Percentiles rank a stretch among this genome's conserved stretches.
These are phyloP conservation scores for Plusia festucae DNA, from an alignment of 2,888 invertebrate species.

Conservation along the genomic window DNA sequence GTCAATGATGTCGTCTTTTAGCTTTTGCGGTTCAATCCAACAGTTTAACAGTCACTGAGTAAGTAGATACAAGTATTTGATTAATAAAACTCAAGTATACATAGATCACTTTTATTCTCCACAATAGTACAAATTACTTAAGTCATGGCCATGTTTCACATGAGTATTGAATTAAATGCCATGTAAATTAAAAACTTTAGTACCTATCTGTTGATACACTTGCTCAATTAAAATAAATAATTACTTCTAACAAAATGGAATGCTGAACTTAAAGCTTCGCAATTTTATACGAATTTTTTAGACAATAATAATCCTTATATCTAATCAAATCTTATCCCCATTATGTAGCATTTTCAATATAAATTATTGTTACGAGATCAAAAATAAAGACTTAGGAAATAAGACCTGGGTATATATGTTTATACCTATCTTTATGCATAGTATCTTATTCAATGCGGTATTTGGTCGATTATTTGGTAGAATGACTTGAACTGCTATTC, in stretches of 20 bases:
- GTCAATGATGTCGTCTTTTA: too few species aligned
- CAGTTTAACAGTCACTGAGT: too few species aligned
- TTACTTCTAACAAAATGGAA: constrained; percentile 65
- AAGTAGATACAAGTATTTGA: too few species aligned
- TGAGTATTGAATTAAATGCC: constrained; percentile 68
- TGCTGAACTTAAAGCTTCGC: constrained; percentile 59
- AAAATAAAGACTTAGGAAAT: constrained; percentile 27
- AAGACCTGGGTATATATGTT: neutral
- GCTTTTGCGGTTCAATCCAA: too few species aligned
- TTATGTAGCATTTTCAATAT: constrained; percentile 16
- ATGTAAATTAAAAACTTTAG: constrained; percentile 33
- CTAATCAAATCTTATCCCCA: constrained; percentile 49
- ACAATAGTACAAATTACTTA: constrained; percentile 70
- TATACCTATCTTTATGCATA: neutral
- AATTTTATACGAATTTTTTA: constrained; percentile 33
- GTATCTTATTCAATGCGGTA: neutral
- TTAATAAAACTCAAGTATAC: constrained; percentile 20
- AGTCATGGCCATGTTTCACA: constrained; percentile 74
- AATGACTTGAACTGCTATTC: too few species aligned
- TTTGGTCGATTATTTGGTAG: too few species aligned
- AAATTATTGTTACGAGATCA: constrained; percentile 23
- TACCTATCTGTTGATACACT: constrained; percentile 34
- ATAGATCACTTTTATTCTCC: constrained; percentile 64
- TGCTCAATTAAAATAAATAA: constrained; percentile 47
- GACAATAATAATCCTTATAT: constrained; percentile 43